Evolutionary conservation across 2,888 invertebrate species (phyloP).

Genomic region (Harpalus rufipes): DNA sequence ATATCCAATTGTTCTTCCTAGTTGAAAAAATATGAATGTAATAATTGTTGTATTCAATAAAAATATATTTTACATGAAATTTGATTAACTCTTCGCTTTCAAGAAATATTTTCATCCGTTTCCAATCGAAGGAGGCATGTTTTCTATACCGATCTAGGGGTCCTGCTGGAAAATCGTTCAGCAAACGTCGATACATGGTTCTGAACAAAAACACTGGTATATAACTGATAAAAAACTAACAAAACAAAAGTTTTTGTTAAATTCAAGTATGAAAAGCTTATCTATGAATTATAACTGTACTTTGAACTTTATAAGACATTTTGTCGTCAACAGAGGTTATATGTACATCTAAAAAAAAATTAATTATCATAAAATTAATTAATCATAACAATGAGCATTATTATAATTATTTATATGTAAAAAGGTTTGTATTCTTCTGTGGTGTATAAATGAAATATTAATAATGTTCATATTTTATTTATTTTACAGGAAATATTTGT

Average conservation of each 20-base stretch:
- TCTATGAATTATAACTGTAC: neutral
- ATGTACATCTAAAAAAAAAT: neutral
- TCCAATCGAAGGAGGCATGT: slow-evolving; percentile 82
- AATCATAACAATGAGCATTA: neutral
- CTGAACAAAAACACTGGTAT: too few species aligned
- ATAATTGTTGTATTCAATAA: neutral
- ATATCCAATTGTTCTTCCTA: slow-evolving; percentile 72
- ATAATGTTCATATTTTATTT: neutral
- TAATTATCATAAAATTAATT: neutral
- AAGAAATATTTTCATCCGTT: slow-evolving; percentile 77
- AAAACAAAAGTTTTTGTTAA: too few species aligned
- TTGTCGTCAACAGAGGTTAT: neutral
- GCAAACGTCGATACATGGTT: slow-evolving; percentile 70
- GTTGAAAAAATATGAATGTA: slow-evolving; percentile 8
- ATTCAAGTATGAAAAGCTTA: neutral
- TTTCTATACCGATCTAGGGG: slow-evolving; percentile 81
- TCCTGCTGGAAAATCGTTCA: slow-evolving; percentile 81
- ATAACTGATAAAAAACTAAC: too few species aligned
- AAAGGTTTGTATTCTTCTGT: too few species aligned
- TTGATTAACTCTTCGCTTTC: slow-evolving; percentile 76
- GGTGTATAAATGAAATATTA: neutral
- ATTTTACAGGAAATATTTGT: too few species aligned
- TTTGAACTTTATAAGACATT: neutral
- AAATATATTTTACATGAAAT: slow-evolving; percentile 36
- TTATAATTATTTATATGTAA: neutral